Base-by-base conservation (phyloP, 1,140 invertebrate genomes). In the Heterodera carotae region DNA sequence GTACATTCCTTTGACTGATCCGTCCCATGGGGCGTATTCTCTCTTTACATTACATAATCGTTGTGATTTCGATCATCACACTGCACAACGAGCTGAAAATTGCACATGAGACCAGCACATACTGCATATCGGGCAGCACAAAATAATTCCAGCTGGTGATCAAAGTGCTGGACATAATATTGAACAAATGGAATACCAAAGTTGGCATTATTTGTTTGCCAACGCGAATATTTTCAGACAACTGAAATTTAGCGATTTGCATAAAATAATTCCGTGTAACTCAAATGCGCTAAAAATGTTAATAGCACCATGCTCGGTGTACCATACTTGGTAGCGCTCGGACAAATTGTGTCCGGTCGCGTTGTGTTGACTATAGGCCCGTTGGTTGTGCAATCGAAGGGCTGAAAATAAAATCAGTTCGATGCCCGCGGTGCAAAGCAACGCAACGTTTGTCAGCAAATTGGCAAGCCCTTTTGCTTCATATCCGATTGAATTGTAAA, bases 261-360 rank as follows among this genome's bases (percentile, higher is more conserved):
- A 25, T 36, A 27, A 31, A 31, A 62, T 62, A 62, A 1, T 62
- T 31, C 29, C 60, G 22, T n/a, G 7, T 62, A 43, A 43, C 6
- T 43, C 12, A 8, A 43, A 1, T 43, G 6, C 12, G 39, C 12
- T 43, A 43, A 43, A 43, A 43, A 6, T 43, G 39, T 43, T 43
- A n/a, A n/a, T n/a, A n/a, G n/a, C n/a, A n/a, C n/a, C 29, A 62
- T 1, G 4, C n/a, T 31, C 15, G 48, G 18, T 59, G 8, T 71
- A 18, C 43, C 56, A 7, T 56, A 74, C 71, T 39, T 74, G 71
- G 64, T 74, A 74, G 66, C 71, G 59, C 31, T 74, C 71, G 25
- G 71, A 62, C 27, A 74, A 34, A 60, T 36, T 66, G 25, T 74
- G 56, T 62, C 53, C 64, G 34, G 12, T 29, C 22, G 36, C 6